phyloP scores from a whole-genome alignment of 2,113 vertebrate species.

The Pachycephala philippinensis region DNA sequence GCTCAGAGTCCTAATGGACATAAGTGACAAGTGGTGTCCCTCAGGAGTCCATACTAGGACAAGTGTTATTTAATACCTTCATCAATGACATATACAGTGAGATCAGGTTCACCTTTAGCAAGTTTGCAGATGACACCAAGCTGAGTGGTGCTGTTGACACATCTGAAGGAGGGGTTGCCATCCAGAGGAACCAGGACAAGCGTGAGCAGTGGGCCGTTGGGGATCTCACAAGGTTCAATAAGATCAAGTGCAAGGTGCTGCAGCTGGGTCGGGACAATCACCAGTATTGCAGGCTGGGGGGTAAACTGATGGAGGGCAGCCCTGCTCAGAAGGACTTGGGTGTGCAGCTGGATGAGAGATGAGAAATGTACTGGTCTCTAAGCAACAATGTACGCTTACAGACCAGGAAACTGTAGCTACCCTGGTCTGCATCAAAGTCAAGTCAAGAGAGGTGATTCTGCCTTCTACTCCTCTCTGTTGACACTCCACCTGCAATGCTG shows the following conservation, averaged over 20 bases:
- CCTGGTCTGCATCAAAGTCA: not conserved
- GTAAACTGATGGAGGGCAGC: not conserved
- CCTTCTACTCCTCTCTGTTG: not conserved
- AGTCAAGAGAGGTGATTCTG: not conserved
- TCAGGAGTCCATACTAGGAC: not conserved
- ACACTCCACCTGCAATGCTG: not conserved
- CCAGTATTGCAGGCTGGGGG: not conserved
- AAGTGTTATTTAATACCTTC: not conserved
- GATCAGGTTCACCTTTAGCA: not conserved
- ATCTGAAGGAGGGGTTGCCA: not conserved
- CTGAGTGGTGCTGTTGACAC: not conserved
- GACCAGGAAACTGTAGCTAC: not conserved
- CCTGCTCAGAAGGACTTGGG: not conserved
- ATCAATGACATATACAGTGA: fast-evolving
- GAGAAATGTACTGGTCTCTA: not conserved
- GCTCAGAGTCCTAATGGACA: not conserved
- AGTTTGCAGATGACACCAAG: not conserved
- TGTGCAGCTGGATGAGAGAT: no score
- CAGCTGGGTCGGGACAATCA: fast-evolving
- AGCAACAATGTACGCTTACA: fast-evolving
- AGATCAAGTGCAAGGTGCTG: not conserved
- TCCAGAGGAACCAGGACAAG: not conserved
- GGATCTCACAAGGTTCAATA: not conserved
- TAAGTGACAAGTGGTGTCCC: not conserved
- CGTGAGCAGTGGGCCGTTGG: not conserved